Evolutionary conservation across 2,888 invertebrate species (phyloP), one percentile per base, ranked within the genome.

Genomic region (Liopterus haemorrhoidalis): DNA sequence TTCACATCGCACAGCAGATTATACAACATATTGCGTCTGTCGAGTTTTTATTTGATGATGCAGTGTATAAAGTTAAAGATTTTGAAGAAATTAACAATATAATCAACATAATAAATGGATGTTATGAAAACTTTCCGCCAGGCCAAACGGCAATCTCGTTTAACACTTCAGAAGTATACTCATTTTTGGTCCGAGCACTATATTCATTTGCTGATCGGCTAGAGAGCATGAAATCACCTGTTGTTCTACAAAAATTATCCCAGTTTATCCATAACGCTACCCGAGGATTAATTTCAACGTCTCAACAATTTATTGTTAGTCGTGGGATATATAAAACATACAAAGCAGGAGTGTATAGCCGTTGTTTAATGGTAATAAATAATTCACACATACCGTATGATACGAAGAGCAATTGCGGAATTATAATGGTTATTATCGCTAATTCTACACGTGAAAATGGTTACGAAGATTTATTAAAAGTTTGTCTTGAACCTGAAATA

Each of bases 321-420:
- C 27, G 32, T 5, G 21, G 41, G 15, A 35, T 52, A n/a, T 33
- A 52, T 11, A 22, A 46, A 9, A 35, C 44, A 18, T 36, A 50
- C 25, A 51, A 50, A 27, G 37, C 46, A 5, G 48, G 49, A 24
- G 39, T 59, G 16, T 41, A 55, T 39, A 24, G 49, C 12, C 37
- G 41, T 16, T 52, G 54, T 31, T 58, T 61, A 43, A 44, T 58
- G 25, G 49, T 64, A 19, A 54, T 66, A 11, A 51, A 51, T 11
- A 53, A 76, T 53, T 64, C 66, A 3, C 74, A 76, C 46, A 68
- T 78, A 2, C 76, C 79, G 0, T 78, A 81, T 73, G 82, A 83
- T 56, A 75, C 79, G 0, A 79, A 79, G 57, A 73, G 74, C 4
- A 76, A 82, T 55, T 74, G 75, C 49, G 81, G 78, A 0, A 70